A percentile compares a stretch with the other conserved stretches of the same genome.
phyloP scores from a whole-genome alignment of 2,797 vertebrate genomes.

The Channa striata region DNA sequence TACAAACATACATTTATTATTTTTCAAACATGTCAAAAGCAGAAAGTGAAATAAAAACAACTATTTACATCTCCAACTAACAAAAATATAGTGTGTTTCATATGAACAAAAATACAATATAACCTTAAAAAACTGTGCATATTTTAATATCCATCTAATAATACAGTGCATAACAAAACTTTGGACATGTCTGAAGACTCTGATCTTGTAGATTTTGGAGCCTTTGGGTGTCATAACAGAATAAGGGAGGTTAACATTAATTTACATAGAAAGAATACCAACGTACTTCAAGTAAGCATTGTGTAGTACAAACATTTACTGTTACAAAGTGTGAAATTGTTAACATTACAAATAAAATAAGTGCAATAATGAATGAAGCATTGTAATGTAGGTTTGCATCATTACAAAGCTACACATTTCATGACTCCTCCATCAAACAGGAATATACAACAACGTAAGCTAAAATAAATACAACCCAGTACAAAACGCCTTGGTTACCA shows the following conservation, averaged over 20 bases:
- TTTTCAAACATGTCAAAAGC: neutral
- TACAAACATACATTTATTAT: too few species aligned
- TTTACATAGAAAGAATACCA: neutral
- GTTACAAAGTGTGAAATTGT: neutral
- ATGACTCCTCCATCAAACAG: neutral
- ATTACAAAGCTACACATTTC: constrained; percentile 5
- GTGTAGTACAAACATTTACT: neutral
- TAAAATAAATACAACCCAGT: constrained; percentile 42
- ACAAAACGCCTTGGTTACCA: neutral
- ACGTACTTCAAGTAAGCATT: constrained; percentile 4
- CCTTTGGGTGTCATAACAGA: neutral
- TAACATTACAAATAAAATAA: constrained; percentile 35
- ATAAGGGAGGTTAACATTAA: neutral
- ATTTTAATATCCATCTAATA: constrained; percentile 2
- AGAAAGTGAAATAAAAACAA: neutral
- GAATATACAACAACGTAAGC: neutral
- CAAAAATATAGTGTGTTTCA: constrained; percentile 19
- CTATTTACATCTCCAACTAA: constrained; percentile 11
- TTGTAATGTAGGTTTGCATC: constrained; percentile 1
- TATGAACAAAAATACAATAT: neutral
- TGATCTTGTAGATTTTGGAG: too few species aligned
- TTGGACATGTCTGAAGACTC: too few species aligned
- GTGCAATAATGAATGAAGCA: constrained; percentile 22
- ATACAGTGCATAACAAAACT: neutral
- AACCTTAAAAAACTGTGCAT: neutral